A percentile compares a stretch with the other conserved stretches of the same genome.
phyloP scores from a whole-genome alignment of 2,888 invertebrate species.

The Oscheius onirici region DNA sequence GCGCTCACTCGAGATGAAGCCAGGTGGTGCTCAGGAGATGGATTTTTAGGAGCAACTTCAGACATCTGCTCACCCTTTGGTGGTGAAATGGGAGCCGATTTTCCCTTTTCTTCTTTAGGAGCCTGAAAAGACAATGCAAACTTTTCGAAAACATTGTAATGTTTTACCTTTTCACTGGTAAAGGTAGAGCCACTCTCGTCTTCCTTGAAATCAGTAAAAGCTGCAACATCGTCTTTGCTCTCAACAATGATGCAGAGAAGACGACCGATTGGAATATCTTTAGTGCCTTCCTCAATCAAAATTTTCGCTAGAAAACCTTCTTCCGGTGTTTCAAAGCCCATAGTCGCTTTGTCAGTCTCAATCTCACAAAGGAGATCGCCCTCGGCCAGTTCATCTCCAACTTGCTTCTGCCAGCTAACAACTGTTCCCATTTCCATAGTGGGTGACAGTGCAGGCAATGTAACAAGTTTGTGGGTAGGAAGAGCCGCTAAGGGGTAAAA shows the following conservation, averaged over 20 bases:
- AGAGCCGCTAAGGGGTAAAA: slow-evolving; percentile 39
- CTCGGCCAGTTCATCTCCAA: slow-evolving; percentile 87
- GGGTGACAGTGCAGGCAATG: slow-evolving; percentile 90
- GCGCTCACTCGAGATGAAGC: slow-evolving; percentile 81
- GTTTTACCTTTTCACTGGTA: too few species aligned
- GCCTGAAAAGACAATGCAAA: too few species aligned
- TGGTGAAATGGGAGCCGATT: neutral
- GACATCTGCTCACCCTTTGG: neutral
- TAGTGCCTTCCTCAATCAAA: slow-evolving; percentile 85
- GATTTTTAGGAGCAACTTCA: neutral
- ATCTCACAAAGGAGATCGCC: slow-evolving; percentile 98
- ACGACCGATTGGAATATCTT: slow-evolving; percentile 90
- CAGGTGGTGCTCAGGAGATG: slow-evolving; percentile 32
- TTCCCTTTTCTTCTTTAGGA: neutral
- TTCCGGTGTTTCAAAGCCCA: slow-evolving; percentile 98
- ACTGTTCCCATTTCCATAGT: slow-evolving; percentile 98
- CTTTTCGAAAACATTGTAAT: too few species aligned
- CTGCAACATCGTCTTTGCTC: slow-evolving; percentile 83
- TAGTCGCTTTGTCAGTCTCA: slow-evolving; percentile 99
- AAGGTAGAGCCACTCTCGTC: slow-evolving; percentile 6
- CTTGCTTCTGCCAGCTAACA: slow-evolving; percentile 84
- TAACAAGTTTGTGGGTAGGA: slow-evolving; percentile 64
- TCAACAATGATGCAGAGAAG: slow-evolving; percentile 94
- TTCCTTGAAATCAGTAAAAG: slow-evolving; percentile 85
- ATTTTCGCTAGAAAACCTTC: slow-evolving; percentile 97